Evolutionary conservation across 2,797 vertebrate genomes (phyloP).

Genomic region (Fistularia tabacaria): DNA sequence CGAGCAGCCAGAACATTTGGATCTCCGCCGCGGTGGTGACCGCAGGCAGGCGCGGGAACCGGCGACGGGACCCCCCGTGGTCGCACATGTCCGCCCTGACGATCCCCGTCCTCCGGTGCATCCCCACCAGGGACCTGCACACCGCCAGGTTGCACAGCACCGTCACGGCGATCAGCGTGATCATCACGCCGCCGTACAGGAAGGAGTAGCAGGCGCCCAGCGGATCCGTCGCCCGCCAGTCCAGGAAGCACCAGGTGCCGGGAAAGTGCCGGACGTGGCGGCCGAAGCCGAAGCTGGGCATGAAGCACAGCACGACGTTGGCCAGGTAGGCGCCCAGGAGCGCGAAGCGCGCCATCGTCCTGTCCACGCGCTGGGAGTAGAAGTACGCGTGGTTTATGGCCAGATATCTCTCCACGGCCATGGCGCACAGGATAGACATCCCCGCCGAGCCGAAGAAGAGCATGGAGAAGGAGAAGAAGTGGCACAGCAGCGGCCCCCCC

Average conservation of each 20-base stretch:
- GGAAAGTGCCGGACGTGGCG: slow-evolving; percentile 73
- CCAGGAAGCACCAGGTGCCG: slow-evolving; percentile 80
- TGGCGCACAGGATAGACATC: slow-evolving; percentile 80
- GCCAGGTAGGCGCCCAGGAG: slow-evolving; percentile 68
- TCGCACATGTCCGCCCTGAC: slow-evolving; percentile 66
- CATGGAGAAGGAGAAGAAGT: slow-evolving; percentile 84
- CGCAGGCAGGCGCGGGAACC: slow-evolving; percentile 68
- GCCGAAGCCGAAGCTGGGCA: slow-evolving; percentile 80
- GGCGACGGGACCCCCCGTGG: slow-evolving; percentile 62
- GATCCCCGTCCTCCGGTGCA: slow-evolving; percentile 73
- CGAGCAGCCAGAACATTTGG: slow-evolving; percentile 80
- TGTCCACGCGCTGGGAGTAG: slow-evolving; percentile 77
- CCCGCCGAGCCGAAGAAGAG: slow-evolving; percentile 81
- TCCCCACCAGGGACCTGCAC: slow-evolving; percentile 76
- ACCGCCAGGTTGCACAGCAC: slow-evolving; percentile 77
- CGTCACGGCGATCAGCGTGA: slow-evolving; percentile 72
- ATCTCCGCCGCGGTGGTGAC: slow-evolving; percentile 77
- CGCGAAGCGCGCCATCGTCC: slow-evolving; percentile 71
- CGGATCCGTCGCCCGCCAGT: slow-evolving; percentile 75
- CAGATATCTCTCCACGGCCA: slow-evolving; percentile 80
- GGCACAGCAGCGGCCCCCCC: slow-evolving; percentile 73
- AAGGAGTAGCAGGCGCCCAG: slow-evolving; percentile 75
- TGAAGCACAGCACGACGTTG: slow-evolving; percentile 71
- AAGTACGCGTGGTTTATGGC: slow-evolving; percentile 81
- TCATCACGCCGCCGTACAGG: slow-evolving; percentile 77